Conservation (phyloP, 1,140 invertebrate genomes). For the Plectrocnemia conspersa region DNA sequence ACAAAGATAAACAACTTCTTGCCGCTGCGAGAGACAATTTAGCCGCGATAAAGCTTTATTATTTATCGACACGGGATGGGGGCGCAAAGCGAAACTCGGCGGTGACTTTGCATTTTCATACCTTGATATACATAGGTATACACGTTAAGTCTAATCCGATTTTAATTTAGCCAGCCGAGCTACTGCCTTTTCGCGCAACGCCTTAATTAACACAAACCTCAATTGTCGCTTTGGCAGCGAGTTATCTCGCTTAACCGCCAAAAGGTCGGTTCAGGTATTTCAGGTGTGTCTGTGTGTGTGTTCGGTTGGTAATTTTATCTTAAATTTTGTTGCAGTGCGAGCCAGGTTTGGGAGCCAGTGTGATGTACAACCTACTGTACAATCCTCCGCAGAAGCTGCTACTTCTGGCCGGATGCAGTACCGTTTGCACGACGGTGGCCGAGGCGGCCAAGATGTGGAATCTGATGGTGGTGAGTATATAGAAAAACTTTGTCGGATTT, state of each 20-base stretch:
- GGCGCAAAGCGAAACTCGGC: too few species aligned
- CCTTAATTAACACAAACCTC: constrained; percentile 3
- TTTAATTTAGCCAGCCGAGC: not conserved
- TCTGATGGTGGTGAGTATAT: constrained; percentile 88
- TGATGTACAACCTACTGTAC: constrained; percentile 98
- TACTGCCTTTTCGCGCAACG: not conserved
- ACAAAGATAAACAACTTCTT: too few species aligned
- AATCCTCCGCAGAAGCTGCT: constrained; percentile 94
- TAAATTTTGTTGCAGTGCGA: constrained; percentile 75
- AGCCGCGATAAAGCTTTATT: too few species aligned
- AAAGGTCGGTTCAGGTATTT: too few species aligned
- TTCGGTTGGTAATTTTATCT: not conserved
- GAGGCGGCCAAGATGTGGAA: constrained; percentile 99
- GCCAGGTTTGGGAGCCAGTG: constrained; percentile 92
- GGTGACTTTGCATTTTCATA: too few species aligned
- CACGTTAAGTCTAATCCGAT: not conserved
- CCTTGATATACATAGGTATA: too few species aligned
- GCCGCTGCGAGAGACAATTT: too few species aligned
- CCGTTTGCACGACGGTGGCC: constrained; percentile 98
- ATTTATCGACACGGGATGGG: too few species aligned
- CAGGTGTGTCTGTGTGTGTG: not conserved
- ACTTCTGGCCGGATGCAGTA: constrained; percentile 93
- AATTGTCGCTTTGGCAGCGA: constrained; percentile 1
- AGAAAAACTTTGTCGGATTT: too few species aligned
- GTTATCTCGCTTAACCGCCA: constrained; percentile 2